Percentiles rank a stretch among this genome's conserved stretches.
Conservation (phyloP, 2,797 vertebrate genomes). For the Lacerta viridis region DNA sequence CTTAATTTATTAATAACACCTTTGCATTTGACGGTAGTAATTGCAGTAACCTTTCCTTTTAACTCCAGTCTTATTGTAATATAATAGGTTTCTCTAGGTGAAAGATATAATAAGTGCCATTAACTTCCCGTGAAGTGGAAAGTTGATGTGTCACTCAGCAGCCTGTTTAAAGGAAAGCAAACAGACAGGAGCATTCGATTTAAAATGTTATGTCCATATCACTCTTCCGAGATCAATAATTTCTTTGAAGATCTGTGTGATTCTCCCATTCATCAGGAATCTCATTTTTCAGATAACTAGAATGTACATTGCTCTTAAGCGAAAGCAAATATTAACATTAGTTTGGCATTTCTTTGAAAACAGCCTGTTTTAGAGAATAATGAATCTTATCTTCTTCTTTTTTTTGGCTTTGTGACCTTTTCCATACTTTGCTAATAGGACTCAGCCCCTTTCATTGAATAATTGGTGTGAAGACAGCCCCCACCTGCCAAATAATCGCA, state of each 20-base stretch:
- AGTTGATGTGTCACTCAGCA: slow-evolving; percentile 52
- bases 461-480: slow-evolving; percentile 43
- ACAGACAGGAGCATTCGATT: slow-evolving; percentile 34
- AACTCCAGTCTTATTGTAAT: slow-evolving; percentile 26
- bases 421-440: slow-evolving; percentile 58
- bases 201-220: slow-evolving; percentile 34
- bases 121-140: slow-evolving; percentile 53
- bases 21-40: slow-evolving; percentile 46
- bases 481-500: slow-evolving; percentile 12
- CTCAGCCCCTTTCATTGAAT: slow-evolving; percentile 38
- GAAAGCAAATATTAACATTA: slow-evolving; percentile 74
- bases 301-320: slow-evolving; percentile 61
- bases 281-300: slow-evolving; percentile 63
- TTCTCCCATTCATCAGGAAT: slow-evolving; percentile 50
- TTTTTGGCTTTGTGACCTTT: slow-evolving; percentile 67
- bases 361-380: slow-evolving; percentile 40
- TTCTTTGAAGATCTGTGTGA: slow-evolving; percentile 48
- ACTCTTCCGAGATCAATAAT: slow-evolving; percentile 50
- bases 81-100: slow-evolving; percentile 45
- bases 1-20: slow-evolving; percentile 20
- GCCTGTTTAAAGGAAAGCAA: slow-evolving; percentile 59
- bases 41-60: slow-evolving; percentile 31
- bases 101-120: slow-evolving; percentile 40
- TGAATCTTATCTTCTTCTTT: slow-evolving; percentile 47
- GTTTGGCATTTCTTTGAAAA: slow-evolving; percentile 67